Base-by-base conservation (phyloP, 2,797 vertebrate genomes). In the Enteromius treurensis region DNA sequence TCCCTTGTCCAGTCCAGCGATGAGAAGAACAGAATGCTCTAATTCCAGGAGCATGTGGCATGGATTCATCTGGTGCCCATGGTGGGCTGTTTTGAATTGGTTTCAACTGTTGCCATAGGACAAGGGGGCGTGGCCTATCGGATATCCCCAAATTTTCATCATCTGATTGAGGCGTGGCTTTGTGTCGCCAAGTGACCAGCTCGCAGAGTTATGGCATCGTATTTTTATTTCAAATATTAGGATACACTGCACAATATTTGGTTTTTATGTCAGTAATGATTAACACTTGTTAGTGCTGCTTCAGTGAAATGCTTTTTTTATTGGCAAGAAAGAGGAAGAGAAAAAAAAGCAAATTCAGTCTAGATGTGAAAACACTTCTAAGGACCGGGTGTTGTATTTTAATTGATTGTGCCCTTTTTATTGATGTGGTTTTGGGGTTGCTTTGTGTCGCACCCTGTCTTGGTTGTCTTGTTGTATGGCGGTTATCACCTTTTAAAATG, bases 211-310 rank as follows among this genome's bases (percentile, higher is more conserved):
- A 90, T 94, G 95, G 96, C 96, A 95, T 95, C 93, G 90, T 94
- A 42, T 81, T 79, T 69, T 75, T 40, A 42, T 85, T 58, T 85
- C 95, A 95, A 94, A 95, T 97, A 96, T 96, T 92, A 95, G 95
- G 81, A 82, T 85, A 95, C 95, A 96, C 97, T 97, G 96, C 96
- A 98, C 96, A 96, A 96, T 86, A 42, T 87, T 91, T 92, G 90
- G 49, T 86, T 96, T 97, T 95, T 95, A 96, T 95, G 95, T 96
- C 95, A 96, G 96, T 96, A 96, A 96, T 97, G 91, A 95, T 94
- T 94, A 95, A 97, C 96, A 95, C 92, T 88, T 79, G 76, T 85
- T 88, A 85, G 90, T 83, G 86, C 86, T 87, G 83, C 90, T 86
- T 89, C 71, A 77, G 85, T 91, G 87, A 90, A 45, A 74, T 90